Evolutionary conservation across 2,113 vertebrate species (phyloP).

Genomic region (Tenrec ecaudatus): DNA sequence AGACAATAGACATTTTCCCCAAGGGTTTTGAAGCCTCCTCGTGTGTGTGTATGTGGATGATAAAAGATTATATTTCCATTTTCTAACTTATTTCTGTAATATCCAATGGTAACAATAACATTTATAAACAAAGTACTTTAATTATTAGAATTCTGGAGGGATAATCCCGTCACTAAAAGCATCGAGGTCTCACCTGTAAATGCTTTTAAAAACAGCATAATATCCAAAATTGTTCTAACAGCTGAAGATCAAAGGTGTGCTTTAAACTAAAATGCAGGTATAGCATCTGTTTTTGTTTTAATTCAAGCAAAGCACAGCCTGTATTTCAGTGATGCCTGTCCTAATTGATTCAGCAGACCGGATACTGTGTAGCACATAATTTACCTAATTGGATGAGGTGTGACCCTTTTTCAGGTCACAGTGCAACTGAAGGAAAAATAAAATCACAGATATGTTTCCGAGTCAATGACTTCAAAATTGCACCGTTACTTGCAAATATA

Average conservation of each 20-base stretch:
- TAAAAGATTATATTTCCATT: neutral
- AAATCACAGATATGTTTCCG: neutral
- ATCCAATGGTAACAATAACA: neutral
- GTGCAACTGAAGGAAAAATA: slow-evolving; percentile 1
- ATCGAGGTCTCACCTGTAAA: slow-evolving; percentile 28
- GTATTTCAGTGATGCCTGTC: slow-evolving; percentile 62
- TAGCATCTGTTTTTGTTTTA: slow-evolving; percentile 76
- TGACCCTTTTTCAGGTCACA: slow-evolving; percentile 42
- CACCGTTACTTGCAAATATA: neutral
- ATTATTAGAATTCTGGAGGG: slow-evolving; percentile 49
- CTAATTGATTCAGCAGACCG: slow-evolving; percentile 70
- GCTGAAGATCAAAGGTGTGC: slow-evolving; percentile 40
- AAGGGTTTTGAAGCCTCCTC: no score
- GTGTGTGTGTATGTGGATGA: neutral
- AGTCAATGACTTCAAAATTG: slow-evolving; percentile 16
- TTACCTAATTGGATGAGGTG: slow-evolving; percentile 59
- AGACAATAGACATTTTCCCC: no score
- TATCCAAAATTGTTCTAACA: slow-evolving; percentile 3
- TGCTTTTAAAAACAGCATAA: slow-evolving; percentile 13
- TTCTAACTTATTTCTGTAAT: neutral
- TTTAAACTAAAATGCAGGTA: slow-evolving; percentile 62
- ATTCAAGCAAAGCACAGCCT: slow-evolving; percentile 15
- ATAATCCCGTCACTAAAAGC: slow-evolving; percentile 21
- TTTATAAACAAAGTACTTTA: neutral
- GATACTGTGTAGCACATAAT: neutral